Percentiles rank a stretch among this genome's conserved stretches.
phyloP scores from a whole-genome alignment of 1,140 invertebrate genomes.

The Drosophila ercepeae region DNA sequence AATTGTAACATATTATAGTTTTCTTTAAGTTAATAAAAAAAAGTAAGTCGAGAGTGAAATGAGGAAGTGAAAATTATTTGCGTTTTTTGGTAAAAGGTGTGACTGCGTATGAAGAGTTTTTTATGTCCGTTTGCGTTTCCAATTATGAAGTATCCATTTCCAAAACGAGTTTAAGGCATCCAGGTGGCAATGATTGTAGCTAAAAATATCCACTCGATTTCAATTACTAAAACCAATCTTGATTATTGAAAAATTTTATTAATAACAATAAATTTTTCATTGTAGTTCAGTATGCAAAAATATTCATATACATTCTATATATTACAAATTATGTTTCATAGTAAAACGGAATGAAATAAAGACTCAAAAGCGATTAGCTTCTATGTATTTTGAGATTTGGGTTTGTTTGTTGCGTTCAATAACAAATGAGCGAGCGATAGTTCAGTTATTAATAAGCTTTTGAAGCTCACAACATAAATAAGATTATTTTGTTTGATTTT shows the following conservation, averaged over 20 bases:
- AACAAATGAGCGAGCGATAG: constrained; percentile 47
- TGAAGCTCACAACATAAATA: constrained; percentile 28
- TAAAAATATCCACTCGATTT: too few species aligned
- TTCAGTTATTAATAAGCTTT: constrained; percentile 20
- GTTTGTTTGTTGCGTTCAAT: constrained; percentile 34
- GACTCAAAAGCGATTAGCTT: constrained; percentile 11
- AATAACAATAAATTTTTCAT: constrained; percentile 53
- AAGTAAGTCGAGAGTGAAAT: constrained; percentile 16
- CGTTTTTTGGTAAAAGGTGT: background rate
- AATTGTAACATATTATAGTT: background rate
- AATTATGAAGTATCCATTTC: background rate
- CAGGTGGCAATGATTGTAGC: background rate
- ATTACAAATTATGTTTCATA: constrained; percentile 38
- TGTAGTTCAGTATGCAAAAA: constrained; percentile 61
- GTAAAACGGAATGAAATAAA: constrained; percentile 43
- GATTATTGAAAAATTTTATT: constrained; percentile 68
- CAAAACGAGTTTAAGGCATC: background rate
- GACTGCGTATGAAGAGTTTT: too few species aligned
- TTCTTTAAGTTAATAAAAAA: constrained; percentile 15
- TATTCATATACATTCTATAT: constrained; percentile 48
- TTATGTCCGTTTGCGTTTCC: background rate
- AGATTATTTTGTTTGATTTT: constrained; percentile 9
- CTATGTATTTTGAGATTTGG: constrained; percentile 15
- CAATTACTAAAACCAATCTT: constrained; percentile 10
- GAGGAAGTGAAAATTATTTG: constrained; percentile 19